These are phyloP conservation scores for Branchinecta lynchi DNA, from an alignment of 1,140 invertebrate species.

Conservation along the genomic window DNA sequence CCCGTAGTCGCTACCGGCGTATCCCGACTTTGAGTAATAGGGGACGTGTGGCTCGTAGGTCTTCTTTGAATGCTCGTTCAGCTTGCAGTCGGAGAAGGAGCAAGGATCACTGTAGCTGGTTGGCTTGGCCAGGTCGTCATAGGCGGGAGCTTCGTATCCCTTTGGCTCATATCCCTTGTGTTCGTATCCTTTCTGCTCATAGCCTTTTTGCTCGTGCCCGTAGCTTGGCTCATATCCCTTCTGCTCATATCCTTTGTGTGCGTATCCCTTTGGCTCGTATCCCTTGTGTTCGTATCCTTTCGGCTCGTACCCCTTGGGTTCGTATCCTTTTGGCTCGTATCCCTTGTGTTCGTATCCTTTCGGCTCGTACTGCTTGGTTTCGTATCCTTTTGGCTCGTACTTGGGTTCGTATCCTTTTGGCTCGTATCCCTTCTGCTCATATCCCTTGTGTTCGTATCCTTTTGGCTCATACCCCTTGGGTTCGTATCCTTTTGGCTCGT, in stretches of 20 bases:
- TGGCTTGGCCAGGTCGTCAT: background rate
- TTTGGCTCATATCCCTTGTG: background rate
- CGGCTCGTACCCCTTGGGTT: no score
- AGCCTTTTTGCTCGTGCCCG: background rate
- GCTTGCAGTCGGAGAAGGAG: background rate
- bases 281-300: background rate
- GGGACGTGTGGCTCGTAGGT: background rate
- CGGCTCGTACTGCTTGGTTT: no score
- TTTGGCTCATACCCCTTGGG: no score
- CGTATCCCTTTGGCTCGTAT: background rate
- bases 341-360: no score
- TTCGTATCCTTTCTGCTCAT: background rate
- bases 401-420: no score
- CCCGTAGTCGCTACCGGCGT: background rate
- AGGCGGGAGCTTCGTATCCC: background rate
- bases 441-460: no score
- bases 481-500: no score
- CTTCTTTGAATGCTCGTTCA: background rate
- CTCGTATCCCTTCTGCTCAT: no score
- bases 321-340: no score
- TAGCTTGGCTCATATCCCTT: background rate
- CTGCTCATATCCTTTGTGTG: background rate
- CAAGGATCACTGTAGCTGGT: background rate
- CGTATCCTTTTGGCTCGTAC: no score
- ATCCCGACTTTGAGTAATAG: background rate